Evolutionary conservation across 2,888 invertebrate species (phyloP), one percentile per base, ranked within the genome.

Genomic region (Amphipyra tragopoginis): DNA sequence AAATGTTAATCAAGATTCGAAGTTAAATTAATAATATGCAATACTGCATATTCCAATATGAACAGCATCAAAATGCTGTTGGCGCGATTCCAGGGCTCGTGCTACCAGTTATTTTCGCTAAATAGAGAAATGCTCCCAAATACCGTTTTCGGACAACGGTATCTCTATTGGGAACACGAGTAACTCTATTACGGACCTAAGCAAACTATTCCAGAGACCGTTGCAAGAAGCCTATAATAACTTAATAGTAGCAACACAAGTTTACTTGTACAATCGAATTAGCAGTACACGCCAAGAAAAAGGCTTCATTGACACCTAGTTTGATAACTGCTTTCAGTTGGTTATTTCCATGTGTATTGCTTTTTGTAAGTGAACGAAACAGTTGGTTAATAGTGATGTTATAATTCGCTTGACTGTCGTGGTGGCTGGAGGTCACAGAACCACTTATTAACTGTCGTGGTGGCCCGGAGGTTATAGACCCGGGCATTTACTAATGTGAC

Each of bases 51-150:
- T 67, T 69, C 55, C 64, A 61, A 62, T 68, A 53, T 43, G 55
- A 72, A 72, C 79, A 72, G 64, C 64, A 64, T 54, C 61, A 64
- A 72, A n/a, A 74, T 72, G 56, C 49, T 57, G 69, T 83, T 86
- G 85, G 86, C 83, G 15, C 21, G 14, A 60, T 58, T 80, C 85
- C 85, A 86, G 73, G 58, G 65, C 42, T 49, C 53, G 51, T 45
- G 71, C 53, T 56, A 61, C 54, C 56, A 54, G 62, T 43, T 80
- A 81, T 83, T 80, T 74, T 67, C 66, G 66, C 67, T 75, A 75
- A 83, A 84, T 83, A 65, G 76, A 65, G 71, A 65, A 69, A 71
- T 72, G 53, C 60, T 51, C 42, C 77, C 63, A 67, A 78, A 79
- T 75, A 68, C 64, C 63, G 50, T 43, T 33, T 59, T 50, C 62